Base-by-base conservation (phyloP, 2,797 vertebrate species). In the Lemur catta region DNA sequence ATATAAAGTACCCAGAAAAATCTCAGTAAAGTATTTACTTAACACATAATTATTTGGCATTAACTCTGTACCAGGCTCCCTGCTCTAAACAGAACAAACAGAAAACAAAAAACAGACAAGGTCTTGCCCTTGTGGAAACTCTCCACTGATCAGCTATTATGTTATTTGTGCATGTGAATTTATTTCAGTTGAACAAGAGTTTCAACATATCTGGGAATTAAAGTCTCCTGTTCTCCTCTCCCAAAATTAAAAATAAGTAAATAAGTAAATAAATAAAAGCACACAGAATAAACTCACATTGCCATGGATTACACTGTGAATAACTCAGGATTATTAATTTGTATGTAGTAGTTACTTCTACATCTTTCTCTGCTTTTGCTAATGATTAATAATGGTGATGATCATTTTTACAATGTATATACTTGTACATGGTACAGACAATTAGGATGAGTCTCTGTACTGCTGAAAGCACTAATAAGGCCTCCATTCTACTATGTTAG, bases 371-470 rank as follows among this genome's bases (percentile, higher is more conserved):
- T n/a, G 24, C 17, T 43, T 20, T 86, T 48, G 7, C 30, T 57
- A 28, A 43, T 57, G 48, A 75, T 46, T 41, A 79, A 50, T 79
- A 63, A 67, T 38, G 7, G 38, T n/a, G 15, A 43, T 52, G 20
- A 41, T 28, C 7, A 59, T 50, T 84, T 93, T 87, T 94, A 10
- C 28, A 91, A 33, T 80, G 48, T 20, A 17, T 33, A 6, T 33
- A 15, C 3, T 4, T 67, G 1, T n/a, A 18, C 4, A 12, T 6
- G n/a, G 22, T 14, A 12, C 28, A 46, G 4, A 28, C 28, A n/a
- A 41, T 52, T 38, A 85, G 28, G 1, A 5, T 82, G 43, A 35
- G 13, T 88, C 20, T 85, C 20, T 26, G 14, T 65, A 35, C n/a
- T 65, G 12, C 2, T 71, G 41, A 46, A 46, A 89, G 33, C 46